Percentiles rank a stretch among this genome's conserved stretches.
These are phyloP conservation scores for Bedellia somnulentella DNA, from an alignment of 2,888 invertebrate genomes.

Conservation along the genomic window DNA sequence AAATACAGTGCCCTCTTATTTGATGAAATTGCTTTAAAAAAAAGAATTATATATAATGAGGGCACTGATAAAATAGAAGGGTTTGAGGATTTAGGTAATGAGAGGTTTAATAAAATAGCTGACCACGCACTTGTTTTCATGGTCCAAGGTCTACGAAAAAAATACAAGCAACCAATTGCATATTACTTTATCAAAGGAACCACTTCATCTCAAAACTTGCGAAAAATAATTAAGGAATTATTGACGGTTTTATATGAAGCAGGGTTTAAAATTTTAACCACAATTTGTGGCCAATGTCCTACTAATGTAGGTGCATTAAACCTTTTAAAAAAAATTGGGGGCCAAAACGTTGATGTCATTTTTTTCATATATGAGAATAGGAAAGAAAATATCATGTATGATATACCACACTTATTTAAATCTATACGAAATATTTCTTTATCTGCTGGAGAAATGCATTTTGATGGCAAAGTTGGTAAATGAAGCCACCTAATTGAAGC, in stretches of 20 bases:
- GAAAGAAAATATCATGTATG: no score
- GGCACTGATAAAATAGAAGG: constrained; percentile 10
- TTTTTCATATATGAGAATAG: no score
- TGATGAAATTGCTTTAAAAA: constrained; percentile 12
- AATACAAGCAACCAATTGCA: constrained; percentile 12
- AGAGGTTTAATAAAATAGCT: constrained; percentile 7
- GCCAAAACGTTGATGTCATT: no score
- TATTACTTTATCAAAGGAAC: constrained; percentile 12
- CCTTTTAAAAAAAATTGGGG: constrained; percentile 6
- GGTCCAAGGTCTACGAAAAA: constrained; percentile 11
- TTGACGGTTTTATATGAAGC: constrained; percentile 6
- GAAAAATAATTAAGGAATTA: constrained; percentile 6
- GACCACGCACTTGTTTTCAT: constrained; percentile 12
- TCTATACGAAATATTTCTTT: no score
- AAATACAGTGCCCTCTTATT: constrained; percentile 9
- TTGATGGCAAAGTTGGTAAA: no score
- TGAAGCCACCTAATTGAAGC: no score
- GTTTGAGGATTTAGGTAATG: constrained; percentile 9
- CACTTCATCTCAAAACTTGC: constrained; percentile 7
- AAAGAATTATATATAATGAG: constrained; percentile 7
- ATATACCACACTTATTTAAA: no score
- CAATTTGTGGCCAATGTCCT: constrained; percentile 10
- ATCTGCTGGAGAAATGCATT: no score
- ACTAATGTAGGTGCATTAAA: constrained; percentile 10
- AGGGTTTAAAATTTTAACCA: constrained; percentile 6